A percentile compares a stretch with the other conserved stretches of the same genome.
Conservation (phyloP, 1,140 invertebrate genomes). For the Campoletis sonorensis region DNA sequence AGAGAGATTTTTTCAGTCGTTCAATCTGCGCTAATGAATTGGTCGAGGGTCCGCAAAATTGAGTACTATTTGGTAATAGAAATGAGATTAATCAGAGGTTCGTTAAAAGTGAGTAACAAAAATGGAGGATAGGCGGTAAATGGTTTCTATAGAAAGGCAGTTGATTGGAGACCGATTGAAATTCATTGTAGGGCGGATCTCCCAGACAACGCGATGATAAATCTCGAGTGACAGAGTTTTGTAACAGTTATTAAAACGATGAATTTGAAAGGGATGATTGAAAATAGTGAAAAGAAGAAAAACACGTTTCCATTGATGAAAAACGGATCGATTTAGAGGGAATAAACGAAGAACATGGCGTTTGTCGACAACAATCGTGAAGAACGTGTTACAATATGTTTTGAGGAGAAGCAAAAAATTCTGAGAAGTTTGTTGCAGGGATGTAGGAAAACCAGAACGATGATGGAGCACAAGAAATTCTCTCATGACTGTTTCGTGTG, state of each 20-base stretch:
- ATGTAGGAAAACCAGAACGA: slow-evolving; percentile 17
- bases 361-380: neutral
- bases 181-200: no score
- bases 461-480: slow-evolving; percentile 34
- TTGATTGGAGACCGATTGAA: no score
- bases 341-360: neutral
- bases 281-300: neutral
- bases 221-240: neutral
- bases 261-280: neutral
- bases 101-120: neutral
- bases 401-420: slow-evolving; percentile 3
- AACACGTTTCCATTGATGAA: slow-evolving; percentile 11
- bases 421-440: neutral
- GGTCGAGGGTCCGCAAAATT: neutral
- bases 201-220: neutral
- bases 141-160: no score
- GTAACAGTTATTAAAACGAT: neutral
- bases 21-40: neutral
- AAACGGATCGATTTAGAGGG: neutral
- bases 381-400: slow-evolving; percentile 17
- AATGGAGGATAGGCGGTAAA: no score
- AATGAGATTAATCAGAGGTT: neutral
- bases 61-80: neutral
- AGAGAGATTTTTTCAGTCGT: neutral
- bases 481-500: slow-evolving; percentile 22